phyloP scores from a whole-genome alignment of 1,140 invertebrate species.

The Cephus cinctus region DNA sequence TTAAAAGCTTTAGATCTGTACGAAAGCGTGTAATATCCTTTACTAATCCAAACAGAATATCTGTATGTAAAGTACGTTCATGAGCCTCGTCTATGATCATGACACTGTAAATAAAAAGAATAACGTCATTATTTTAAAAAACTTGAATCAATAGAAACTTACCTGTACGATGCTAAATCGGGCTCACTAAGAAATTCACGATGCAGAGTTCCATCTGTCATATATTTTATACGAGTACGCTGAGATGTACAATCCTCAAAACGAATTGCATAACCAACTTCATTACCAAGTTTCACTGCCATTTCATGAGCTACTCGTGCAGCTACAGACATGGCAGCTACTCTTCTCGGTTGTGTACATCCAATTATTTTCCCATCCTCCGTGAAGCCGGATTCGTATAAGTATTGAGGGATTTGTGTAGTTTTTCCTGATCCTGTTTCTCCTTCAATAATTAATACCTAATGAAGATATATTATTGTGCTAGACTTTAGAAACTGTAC shows the following conservation, averaged over 20 bases:
- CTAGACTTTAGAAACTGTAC: not conserved
- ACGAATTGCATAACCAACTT: constrained; percentile 98
- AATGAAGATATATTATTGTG: constrained; percentile 4
- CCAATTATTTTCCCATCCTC: constrained; percentile 78
- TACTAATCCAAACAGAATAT: constrained; percentile 96
- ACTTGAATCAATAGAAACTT: constrained; percentile 5
- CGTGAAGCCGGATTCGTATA: constrained; percentile 89
- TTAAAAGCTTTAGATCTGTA: constrained; percentile 92
- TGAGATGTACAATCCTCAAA: constrained; percentile 99
- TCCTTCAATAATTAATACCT: constrained; percentile 93
- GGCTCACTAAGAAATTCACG: constrained; percentile 97
- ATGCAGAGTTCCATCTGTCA: constrained; percentile 99
- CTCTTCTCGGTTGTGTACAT: constrained; percentile 77
- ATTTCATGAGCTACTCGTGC: constrained; percentile 99
- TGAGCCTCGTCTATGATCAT: constrained; percentile 99
- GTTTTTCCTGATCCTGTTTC: constrained; percentile 99
- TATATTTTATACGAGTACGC: constrained; percentile 97
- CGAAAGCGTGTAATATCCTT: constrained; percentile 97
- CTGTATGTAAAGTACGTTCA: constrained; percentile 96
- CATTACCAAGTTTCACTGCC: constrained; percentile 96
- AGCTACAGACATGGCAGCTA: constrained; percentile 99
- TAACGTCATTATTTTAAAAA: not conserved
- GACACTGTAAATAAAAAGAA: constrained; percentile 65
- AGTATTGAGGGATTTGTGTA: constrained; percentile 97
- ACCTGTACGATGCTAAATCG: constrained; percentile 85